Evolutionary conservation across 2,113 vertebrate species (phyloP), one percentile per base, ranked within the genome.

Genomic region (Cairina moschata): DNA sequence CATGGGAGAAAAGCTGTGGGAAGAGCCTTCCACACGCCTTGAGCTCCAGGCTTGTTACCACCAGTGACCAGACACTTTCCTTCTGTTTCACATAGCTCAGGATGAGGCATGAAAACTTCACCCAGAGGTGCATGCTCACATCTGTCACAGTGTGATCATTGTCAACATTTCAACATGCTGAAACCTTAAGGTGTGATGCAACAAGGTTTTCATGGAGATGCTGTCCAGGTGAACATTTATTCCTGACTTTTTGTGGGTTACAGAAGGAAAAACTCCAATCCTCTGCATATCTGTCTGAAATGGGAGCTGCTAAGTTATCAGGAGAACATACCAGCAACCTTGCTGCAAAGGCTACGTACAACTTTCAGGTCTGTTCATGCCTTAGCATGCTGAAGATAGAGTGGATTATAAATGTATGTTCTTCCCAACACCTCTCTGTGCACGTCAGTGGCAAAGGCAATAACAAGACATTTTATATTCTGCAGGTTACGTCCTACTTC

Each of bases 401-500:
- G 36, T 79, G 86, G 81, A 69, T 44, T 89, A n/a, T 50, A 54
- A 86, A 92, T 69, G 46, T 23, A 83, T 92, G 69, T 22, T 91
- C 86, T 73, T 90, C 84, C 84, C 74, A 85, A 4, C 60, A 21
- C 52, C 88, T 88, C 91, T 77, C 55, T 25, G 29, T 83, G 79
- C 66, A 2, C 20, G 65, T 52, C 92, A 91, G 80, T 17, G 36
- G 86, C 74, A 93, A 62, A 92, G 44, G 58, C 86, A 91, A 28
- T 60, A 62, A 72, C 69, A 86, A 66, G 55, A 79, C 74, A 10
- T 46, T 84, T 90, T 54, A 62, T 59, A 84, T 94, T 83, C 88
- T 93, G 74, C 77, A 80, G 80, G 90, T 93, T 93, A 68, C 1
- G 1, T 90, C 93, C 88, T 40, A 69, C 71, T 77, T 67, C n/a